phyloP scores from a whole-genome alignment of 2,888 invertebrate genomes.

The Didymodactylos carnosus region DNA sequence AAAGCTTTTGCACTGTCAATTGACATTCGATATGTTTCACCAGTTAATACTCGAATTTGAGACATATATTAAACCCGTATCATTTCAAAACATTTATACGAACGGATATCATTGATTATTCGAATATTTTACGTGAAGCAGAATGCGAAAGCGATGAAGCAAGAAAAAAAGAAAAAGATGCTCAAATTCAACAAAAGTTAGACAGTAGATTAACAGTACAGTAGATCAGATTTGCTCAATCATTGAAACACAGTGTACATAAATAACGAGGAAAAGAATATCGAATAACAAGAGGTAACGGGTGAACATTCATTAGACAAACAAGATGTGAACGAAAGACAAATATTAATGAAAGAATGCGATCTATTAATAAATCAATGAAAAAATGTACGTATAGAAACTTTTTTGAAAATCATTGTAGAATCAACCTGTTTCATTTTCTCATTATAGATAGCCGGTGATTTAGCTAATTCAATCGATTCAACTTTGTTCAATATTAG shows the following conservation, averaged over 20 bases:
- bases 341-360: too few species aligned
- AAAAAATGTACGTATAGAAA: too few species aligned
- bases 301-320: slow-evolving; percentile 69
- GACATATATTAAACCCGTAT: background rate
- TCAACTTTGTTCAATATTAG: too few species aligned
- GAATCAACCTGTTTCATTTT: too few species aligned
- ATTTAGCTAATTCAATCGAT: too few species aligned
- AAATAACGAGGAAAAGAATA: slow-evolving; percentile 97
- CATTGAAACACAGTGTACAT: background rate
- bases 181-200: background rate
- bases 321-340: too few species aligned
- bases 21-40: too few species aligned
- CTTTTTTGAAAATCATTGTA: too few species aligned
- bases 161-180: background rate
- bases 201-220: background rate
- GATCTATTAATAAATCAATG: too few species aligned
- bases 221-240: background rate
- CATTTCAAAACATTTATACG: background rate
- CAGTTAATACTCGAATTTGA: background rate
- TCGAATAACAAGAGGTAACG: slow-evolving; percentile 73
- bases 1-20: too few species aligned
- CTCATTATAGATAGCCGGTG: too few species aligned
- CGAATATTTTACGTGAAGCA: background rate
- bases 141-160: background rate
- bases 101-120: background rate